These are phyloP conservation scores for Drosophila neotestacea DNA, from an alignment of 2,888 invertebrate species.

Conservation along the genomic window DNA sequence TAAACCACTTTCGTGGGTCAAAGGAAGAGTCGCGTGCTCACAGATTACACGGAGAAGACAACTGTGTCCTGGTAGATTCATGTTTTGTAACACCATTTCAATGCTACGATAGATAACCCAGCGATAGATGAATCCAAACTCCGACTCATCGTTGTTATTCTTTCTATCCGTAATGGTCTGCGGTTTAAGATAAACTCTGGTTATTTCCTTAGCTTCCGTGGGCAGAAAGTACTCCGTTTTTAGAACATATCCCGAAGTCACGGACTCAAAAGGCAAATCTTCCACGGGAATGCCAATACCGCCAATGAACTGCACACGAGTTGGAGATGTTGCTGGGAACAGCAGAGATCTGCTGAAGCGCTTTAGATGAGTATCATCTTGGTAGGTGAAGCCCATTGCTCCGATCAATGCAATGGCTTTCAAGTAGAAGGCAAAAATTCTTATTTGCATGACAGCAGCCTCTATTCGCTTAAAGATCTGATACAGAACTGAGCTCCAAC, in stretches of 20 bases:
- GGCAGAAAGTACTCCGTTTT: constrained; percentile 84
- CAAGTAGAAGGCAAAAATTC: constrained; percentile 2
- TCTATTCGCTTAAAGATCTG: constrained; percentile 31
- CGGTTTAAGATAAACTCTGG: constrained; percentile 75
- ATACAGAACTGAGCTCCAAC: constrained; percentile 44
- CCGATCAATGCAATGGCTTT: not conserved
- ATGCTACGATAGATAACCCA: constrained; percentile 82
- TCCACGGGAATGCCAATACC: constrained; percentile 84
- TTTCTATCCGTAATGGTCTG: constrained; percentile 68
- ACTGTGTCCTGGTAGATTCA: constrained; percentile 88
- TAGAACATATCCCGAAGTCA: constrained; percentile 83
- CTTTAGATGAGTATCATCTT: constrained; percentile 31
- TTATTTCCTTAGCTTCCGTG: constrained; percentile 74
- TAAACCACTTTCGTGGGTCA: constrained; percentile 89
- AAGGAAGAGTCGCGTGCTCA: constrained; percentile 90
- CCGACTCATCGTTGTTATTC: constrained; percentile 2
- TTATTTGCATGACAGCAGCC: constrained; percentile 27
- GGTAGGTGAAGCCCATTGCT: constrained; percentile 9
- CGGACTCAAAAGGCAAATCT: constrained; percentile 77
- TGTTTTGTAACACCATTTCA: constrained; percentile 85
- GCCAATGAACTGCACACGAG: constrained; percentile 83
- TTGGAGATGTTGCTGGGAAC: constrained; percentile 84
- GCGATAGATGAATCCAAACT: constrained; percentile 70
- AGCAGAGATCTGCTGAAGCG: constrained; percentile 65
- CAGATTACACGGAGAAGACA: constrained; percentile 92